Evolutionary conservation across 1,140 invertebrate species (phyloP).

Genomic region (Trinorchestia longiramus): DNA sequence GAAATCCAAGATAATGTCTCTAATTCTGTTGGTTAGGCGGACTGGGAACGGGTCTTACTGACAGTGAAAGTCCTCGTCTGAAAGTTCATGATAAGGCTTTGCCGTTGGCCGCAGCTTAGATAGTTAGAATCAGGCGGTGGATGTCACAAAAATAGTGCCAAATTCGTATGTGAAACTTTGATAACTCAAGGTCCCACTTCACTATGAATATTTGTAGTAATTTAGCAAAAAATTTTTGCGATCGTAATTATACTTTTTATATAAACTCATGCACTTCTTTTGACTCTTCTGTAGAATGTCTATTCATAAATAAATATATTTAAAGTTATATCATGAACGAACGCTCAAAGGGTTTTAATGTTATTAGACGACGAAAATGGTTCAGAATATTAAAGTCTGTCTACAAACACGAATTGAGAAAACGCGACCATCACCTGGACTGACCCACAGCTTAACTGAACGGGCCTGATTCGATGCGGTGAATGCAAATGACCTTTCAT

Average conservation of each 20-base stretch:
- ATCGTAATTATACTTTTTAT: neutral
- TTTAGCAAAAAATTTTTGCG: neutral
- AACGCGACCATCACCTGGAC: neutral
- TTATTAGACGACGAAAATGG: neutral
- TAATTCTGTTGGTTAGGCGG: neutral
- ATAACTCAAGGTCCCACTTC: neutral
- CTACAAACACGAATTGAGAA: neutral
- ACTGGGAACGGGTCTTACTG: neutral
- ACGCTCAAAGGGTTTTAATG: neutral
- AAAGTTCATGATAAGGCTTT: neutral
- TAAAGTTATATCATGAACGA: too few relatives aligned
- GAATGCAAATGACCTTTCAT: conserved; percentile 8
- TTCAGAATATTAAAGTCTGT: neutral
- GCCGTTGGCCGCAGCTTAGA: neutral
- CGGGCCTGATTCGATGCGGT: neutral
- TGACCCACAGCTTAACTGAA: neutral
- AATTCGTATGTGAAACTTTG: neutral
- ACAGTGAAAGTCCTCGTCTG: neutral
- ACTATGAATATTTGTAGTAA: neutral
- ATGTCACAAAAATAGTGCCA: neutral
- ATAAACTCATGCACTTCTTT: neutral
- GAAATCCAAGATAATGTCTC: neutral
- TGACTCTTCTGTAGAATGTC: too few relatives aligned
- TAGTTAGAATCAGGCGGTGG: neutral
- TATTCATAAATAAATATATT: too few relatives aligned